Base-by-base conservation (phyloP, 2,888 invertebrate species). In the Hirudinaria manillensis region DNA sequence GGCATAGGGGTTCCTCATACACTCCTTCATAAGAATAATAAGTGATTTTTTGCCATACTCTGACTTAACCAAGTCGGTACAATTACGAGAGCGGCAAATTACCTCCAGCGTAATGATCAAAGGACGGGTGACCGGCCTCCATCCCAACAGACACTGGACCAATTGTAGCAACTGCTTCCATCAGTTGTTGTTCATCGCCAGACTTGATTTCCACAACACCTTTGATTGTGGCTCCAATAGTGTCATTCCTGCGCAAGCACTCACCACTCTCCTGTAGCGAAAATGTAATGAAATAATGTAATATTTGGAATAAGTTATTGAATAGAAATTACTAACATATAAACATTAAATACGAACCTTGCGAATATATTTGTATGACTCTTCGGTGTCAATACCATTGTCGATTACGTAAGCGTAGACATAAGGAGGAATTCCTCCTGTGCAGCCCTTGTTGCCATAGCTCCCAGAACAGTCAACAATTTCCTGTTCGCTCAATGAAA, bases 111-210 rank as follows among this genome's bases (percentile, higher is more conserved):
- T 79, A 79, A 27, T 75, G 70, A 71, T 77, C 77, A 77, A 79
- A 79, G 24, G 79, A 78, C n/a, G 3, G 21, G 61, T 78, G 79
- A 68, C 91, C 90, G 78, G 94, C 94, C 88, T 95, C 94, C 83
- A 94, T 94, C 81, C 93, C 94, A 72, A 94, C 90, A 10, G 93
- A 89, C 68, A 94, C 88, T 13, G 94, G 94, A 0, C 94, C 94
- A 77, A 91, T 85, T 0, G 91, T 91, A 76, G 93, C 93, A 72
- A 93, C 89, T 16, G 93, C 94, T 77, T 88, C 86, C 86, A 89
- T 88, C 81, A 94, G 87, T 82, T 90, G 89, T 3, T 88, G 83
- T 86, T 94, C 94, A 83, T 89, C 88, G 0, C 91, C 92, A 56
- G 86, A 80, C 0, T 90, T 89, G 76, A 95, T 87, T 84, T 94